Evolutionary conservation across 1,140 invertebrate species (phyloP).

Genomic region (Asobara japonica): DNA sequence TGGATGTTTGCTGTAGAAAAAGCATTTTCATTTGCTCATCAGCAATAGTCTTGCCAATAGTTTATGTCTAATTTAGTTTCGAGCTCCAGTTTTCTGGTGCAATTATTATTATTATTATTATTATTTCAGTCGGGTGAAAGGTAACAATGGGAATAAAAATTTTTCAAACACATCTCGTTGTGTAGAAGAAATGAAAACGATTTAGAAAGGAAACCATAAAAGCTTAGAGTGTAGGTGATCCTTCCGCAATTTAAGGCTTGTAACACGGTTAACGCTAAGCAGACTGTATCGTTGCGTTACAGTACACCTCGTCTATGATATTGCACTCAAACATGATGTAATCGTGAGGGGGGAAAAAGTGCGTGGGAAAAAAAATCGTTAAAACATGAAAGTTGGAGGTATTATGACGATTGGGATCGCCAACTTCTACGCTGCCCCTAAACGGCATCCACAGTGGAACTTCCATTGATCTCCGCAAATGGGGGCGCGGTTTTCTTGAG

Average conservation of each 20-base stretch:
- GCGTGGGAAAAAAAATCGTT: slow-evolving; percentile 15
- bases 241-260: slow-evolving; percentile 8
- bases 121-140: neutral
- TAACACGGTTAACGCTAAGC: slow-evolving; percentile 13
- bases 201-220: slow-evolving; percentile 17
- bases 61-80: neutral
- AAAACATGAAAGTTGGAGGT: neutral
- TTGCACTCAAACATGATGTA: neutral
- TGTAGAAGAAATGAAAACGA: neutral
- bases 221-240: slow-evolving; percentile 3
- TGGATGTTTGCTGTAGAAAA: neutral
- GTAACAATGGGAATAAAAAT: neutral
- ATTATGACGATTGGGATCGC: too few relatives aligned
- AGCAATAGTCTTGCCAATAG: neutral
- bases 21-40: neutral
- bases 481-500: too few relatives aligned
- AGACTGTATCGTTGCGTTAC: slow-evolving; percentile 14
- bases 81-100: neutral
- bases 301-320: neutral
- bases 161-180: neutral
- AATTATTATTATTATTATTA: neutral
- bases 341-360: neutral
- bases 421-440: too few relatives aligned
- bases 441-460: too few relatives aligned
- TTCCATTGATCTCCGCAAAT: too few relatives aligned